These are phyloP conservation scores for Pagrus major DNA, from an alignment of 2,113 vertebrate genomes.

Conservation along the genomic window DNA sequence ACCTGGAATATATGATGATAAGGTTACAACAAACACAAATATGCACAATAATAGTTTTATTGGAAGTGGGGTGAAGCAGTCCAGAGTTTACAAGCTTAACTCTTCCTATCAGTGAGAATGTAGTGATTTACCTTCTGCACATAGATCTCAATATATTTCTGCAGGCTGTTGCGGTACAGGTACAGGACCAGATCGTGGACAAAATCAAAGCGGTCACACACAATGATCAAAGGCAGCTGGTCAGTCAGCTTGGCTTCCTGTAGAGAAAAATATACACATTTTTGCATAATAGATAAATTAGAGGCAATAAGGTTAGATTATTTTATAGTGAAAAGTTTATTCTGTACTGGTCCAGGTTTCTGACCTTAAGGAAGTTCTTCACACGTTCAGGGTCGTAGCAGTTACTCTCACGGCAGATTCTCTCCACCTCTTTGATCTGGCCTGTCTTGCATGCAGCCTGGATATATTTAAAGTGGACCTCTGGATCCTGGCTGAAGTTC, in stretches of 20 bases:
- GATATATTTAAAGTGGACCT: slow-evolving; percentile 99
- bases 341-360: neutral
- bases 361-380: slow-evolving; percentile 99
- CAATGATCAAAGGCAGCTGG: slow-evolving; percentile 98
- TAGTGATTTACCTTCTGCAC: slow-evolving; percentile 92
- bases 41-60: neutral
- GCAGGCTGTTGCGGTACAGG: slow-evolving; percentile 98
- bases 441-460: slow-evolving; percentile 99
- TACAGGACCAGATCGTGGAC: slow-evolving; percentile 98
- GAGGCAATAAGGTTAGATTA: neutral
- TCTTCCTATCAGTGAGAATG: neutral
- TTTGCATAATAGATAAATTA: neutral
- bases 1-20: slow-evolving; percentile 82
- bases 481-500: slow-evolving; percentile 99
- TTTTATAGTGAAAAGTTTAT: neutral
- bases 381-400: slow-evolving; percentile 98
- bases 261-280: slow-evolving; percentile 37
- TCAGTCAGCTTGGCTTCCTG: slow-evolving; percentile 99
- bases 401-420: slow-evolving; percentile 99
- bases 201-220: slow-evolving; percentile 99
- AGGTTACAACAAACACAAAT: neutral
- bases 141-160: slow-evolving; percentile 99
- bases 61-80: neutral
- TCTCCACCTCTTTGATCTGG: slow-evolving; percentile 99
- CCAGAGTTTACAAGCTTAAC: neutral